A percentile compares a stretch with the other conserved stretches of the same genome.
Evolutionary conservation across 2,113 vertebrate genomes (phyloP).

Genomic region (Aramus guarauna): DNA sequence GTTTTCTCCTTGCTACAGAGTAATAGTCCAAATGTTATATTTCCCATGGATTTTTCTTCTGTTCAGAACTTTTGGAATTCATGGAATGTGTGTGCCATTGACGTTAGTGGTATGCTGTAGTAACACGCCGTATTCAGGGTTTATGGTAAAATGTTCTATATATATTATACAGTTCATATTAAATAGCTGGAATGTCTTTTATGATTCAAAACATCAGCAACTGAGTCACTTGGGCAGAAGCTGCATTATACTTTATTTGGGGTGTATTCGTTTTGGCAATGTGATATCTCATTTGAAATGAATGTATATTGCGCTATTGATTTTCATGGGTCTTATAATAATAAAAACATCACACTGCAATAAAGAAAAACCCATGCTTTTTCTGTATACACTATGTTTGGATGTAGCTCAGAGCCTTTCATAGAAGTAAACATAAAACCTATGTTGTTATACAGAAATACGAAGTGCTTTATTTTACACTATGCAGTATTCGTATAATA

Average conservation of each 20-base stretch:
- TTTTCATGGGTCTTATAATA: slow-evolving; percentile 36
- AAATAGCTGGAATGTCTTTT: neutral
- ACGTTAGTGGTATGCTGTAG: neutral
- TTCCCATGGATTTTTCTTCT: neutral
- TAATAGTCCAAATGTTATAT: neutral
- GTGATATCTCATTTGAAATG: slow-evolving; percentile 21
- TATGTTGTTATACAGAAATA: slow-evolving; percentile 22
- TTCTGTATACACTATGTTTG: neutral
- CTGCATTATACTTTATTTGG: neutral
- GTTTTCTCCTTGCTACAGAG: neutral
- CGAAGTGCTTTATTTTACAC: neutral
- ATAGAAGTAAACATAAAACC: slow-evolving; percentile 29
- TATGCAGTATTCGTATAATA: neutral
- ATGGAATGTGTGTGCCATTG: neutral
- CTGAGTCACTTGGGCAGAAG: neutral
- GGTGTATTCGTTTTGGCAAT: neutral
- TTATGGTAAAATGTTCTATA: neutral
- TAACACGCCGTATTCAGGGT: neutral
- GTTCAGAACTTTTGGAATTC: neutral
- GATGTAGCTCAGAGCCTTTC: neutral
- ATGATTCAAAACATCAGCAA: neutral
- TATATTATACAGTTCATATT: neutral
- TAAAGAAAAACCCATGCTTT: neutral
- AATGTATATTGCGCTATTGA: slow-evolving; percentile 30
- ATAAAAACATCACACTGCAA: slow-evolving; percentile 8